Conservation (phyloP, 2,888 invertebrate species). For the Brachyptera risi region DNA sequence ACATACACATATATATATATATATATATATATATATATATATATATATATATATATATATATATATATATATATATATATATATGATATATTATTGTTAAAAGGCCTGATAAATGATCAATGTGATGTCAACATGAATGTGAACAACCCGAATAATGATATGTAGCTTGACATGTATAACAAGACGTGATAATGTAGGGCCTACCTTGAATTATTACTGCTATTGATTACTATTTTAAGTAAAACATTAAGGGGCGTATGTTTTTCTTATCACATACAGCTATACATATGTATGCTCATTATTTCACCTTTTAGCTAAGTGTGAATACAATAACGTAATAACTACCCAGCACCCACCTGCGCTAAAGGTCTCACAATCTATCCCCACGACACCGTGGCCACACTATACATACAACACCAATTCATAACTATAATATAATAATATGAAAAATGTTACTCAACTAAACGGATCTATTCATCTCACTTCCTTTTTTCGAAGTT, state of each 20-base stretch:
- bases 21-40: too few species aligned
- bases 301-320: neutral
- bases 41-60: too few species aligned
- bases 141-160: too few species aligned
- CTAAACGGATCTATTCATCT: conserved; percentile 6
- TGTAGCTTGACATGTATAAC: neutral
- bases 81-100: too few species aligned
- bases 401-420: neutral
- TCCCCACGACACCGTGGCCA: neutral
- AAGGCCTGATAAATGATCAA: conserved; percentile 2
- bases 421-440: conserved; percentile 9
- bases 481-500: conserved; percentile 1
- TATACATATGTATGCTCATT: neutral
- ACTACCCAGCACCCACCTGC: too few species aligned
- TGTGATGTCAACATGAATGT: too few species aligned
- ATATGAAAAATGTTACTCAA: neutral
- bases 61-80: too few species aligned
- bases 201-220: conserved; percentile 1
- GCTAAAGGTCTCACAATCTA: conserved; percentile 5
- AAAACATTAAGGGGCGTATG: neutral
- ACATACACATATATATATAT: too few species aligned
- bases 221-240: conserved; percentile 1
- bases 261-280: neutral
- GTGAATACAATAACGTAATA: neutral
- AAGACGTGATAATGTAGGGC: neutral